Evolutionary conservation across 1,140 invertebrate species (phyloP).

Genomic region (Laupala kohalensis): DNA sequence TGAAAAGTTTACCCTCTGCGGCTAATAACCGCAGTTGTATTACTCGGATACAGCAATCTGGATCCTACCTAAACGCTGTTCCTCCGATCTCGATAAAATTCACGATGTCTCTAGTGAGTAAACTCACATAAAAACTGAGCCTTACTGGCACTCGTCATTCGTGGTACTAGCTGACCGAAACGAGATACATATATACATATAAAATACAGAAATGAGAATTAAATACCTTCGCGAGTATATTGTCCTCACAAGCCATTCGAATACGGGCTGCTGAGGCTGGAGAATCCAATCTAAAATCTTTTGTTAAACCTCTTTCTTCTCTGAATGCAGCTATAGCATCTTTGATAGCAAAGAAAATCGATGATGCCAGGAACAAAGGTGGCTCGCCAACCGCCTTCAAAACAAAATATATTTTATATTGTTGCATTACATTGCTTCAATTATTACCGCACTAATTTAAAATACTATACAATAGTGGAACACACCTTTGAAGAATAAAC

Average conservation of each 20-base stretch:
- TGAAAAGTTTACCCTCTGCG: no score
- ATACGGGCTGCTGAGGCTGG: constrained; percentile 82
- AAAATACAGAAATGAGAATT: constrained; percentile 4
- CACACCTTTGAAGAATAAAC: constrained; percentile 87
- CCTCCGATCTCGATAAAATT: no score
- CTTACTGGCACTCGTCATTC: no score
- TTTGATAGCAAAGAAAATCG: constrained; percentile 80
- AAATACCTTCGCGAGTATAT: constrained; percentile 62
- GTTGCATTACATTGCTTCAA: neutral
- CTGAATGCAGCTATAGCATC: constrained; percentile 74
- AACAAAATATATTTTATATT: neutral
- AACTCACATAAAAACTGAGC: no score
- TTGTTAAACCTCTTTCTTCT: constrained; percentile 43
- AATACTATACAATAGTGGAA: no score
- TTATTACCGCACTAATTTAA: neutral
- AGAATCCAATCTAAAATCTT: constrained; percentile 60
- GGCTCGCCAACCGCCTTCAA: constrained; percentile 85
- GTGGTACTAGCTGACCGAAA: no score
- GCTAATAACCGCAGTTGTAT: no score
- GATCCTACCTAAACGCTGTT: no score
- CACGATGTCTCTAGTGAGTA: no score
- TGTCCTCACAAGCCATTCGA: constrained; percentile 77
- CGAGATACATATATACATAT: no score
- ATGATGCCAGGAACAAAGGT: constrained; percentile 75
- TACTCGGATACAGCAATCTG: no score